Base-by-base conservation (phyloP, 2,888 invertebrate genomes). In the Diplolepis rosae region DNA sequence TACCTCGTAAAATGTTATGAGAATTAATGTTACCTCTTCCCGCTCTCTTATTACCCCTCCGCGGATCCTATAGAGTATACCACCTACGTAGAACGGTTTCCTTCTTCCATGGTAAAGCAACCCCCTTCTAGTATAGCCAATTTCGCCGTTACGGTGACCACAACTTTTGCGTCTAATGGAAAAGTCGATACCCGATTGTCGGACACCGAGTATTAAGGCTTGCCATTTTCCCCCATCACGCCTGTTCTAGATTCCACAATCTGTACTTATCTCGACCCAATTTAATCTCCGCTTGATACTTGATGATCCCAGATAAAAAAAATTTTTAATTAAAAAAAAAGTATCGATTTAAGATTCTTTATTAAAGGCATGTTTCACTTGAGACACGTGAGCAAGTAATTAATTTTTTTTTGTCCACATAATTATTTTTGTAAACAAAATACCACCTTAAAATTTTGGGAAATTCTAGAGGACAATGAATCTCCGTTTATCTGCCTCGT, bases 1-100 rank as follows among this genome's bases (percentile, higher is more conserved):
- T 87, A 87, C 85, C 84, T 87, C 87, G 86, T 87, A 87, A 88
- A 88, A 88, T 86, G 87, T 88, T 88, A 88, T 88, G 87, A 88
- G 88, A 88, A 88, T 88, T 88, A 87, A 88, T 87, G 88, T 83
- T 76, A 75, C 82, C 79, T 78, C 74, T 68, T 69, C 70, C 74
- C 72, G 66, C 75, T 77, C 79, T 68, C 74, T 71, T 65, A n/a
- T 42, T 32, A 66, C 65, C 51, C 54, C 66, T 32, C 18, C 56
- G 32, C 54, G 15, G 15, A 48, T 48, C 30, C 52, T 54, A 22
- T 67, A 39, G 66, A 45, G 18, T 61, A 15, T 18, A 39, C 42
- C 71, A 74, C 72, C 72, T 68, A 65, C n/a, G n/a, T 52, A 30
- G 56, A 69, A 70, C 69, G 48, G 74, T 75, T 45, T 74, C 72